A percentile compares a stretch with the other conserved stretches of the same genome.
Evolutionary conservation across 2,888 invertebrate genomes (phyloP).

Genomic region (Ennomos erosarius): DNA sequence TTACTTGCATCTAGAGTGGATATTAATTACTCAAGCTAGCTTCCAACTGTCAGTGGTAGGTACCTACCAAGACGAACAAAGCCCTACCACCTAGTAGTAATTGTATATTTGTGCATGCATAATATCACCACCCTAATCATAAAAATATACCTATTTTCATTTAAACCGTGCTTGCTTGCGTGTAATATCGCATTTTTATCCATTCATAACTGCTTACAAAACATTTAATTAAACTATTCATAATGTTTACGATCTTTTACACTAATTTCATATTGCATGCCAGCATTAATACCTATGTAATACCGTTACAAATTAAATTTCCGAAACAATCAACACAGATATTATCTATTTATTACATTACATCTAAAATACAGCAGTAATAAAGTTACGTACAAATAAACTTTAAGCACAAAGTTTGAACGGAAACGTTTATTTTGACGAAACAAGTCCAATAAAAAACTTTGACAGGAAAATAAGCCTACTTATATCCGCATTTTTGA

Average conservation of each 20-base stretch:
- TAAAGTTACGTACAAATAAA: constrained; percentile 33
- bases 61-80: too few relatives aligned
- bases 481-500: constrained; percentile 13
- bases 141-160: too few relatives aligned
- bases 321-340: constrained; percentile 31
- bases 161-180: constrained; percentile 4
- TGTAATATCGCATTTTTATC: constrained; percentile 18
- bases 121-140: too few relatives aligned
- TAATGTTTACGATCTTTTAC: constrained; percentile 27
- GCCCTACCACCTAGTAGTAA: too few relatives aligned
- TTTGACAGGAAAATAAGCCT: constrained; percentile 42
- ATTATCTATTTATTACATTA: constrained; percentile 29
- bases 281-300: constrained; percentile 43
- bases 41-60: constrained; percentile 1
- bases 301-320: constrained; percentile 33
- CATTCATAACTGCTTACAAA: constrained; percentile 12
- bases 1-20: constrained; percentile 19
- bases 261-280: constrained; percentile 47
- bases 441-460: constrained; percentile 50
- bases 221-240: constrained; percentile 21
- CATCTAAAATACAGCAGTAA: constrained; percentile 23
- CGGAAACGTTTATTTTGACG: constrained; percentile 39
- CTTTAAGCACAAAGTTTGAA: constrained; percentile 42
- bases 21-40: constrained; percentile 18
- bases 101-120: too few relatives aligned